Evolutionary conservation across 2,797 vertebrate genomes (phyloP), one percentile per base, ranked within the genome.

Genomic region (Melanogrammus aeglefinus): DNA sequence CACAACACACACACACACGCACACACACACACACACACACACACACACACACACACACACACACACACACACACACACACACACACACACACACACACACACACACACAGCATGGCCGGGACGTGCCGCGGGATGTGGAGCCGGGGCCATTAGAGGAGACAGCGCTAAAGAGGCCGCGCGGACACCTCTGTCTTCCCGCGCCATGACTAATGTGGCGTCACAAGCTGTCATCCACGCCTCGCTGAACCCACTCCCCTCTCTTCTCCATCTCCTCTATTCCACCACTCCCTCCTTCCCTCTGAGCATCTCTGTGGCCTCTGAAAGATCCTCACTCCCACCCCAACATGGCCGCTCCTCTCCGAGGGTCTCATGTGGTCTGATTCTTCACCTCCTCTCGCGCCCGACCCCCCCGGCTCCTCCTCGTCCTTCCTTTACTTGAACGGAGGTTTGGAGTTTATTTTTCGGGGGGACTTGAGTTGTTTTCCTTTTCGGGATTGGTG

Each of bases 121-220:
- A 57, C 18, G 51, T 57, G 51, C 51, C 18, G 51, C 13, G 51
- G 51, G 51, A 18, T 18, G 84, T 85, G 79, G 83, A 80, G 44
- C 78, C 38, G 47, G 78, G 35, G 76, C 83, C 82, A 90, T 91
- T 91, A 91, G 82, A 83, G 83, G 84, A 90, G 88, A 90, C 90
- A 78, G 89, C 38, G 75, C 85, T 90, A 91, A 91, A 92, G 89
- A 91, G 90, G 81, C 90, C 38, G 77, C 66, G 82, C 80, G 88
- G 89, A 89, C 88, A 88, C 90, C 89, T 90, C 90, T 85, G 83
- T 91, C 89, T 89, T 88, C 85, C 84, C 79, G 76, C 85, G 85
- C 87, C 86, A 78, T 91, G 91, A 92, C 88, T 92, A 91, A 93
- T 91, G 88, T 87, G 88, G 90, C 90, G 82, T 91, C 89, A 88